Base-by-base conservation (phyloP, 2,888 invertebrate genomes). In the Nephrocerus scutellatus region DNA sequence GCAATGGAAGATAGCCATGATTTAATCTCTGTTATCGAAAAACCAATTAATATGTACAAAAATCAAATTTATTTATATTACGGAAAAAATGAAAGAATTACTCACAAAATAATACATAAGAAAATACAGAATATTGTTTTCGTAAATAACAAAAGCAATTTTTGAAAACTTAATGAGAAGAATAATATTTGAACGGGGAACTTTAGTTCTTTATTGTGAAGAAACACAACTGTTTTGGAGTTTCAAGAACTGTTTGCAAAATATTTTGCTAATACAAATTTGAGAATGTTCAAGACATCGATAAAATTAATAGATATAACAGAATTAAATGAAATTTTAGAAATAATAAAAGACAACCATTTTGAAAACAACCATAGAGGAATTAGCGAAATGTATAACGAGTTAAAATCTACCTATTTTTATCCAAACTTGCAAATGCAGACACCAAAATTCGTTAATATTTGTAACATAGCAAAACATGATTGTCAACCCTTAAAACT, bases 381-480 rank as follows among this genome's bases (percentile, higher is more conserved):
- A 28, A 39, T 35, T 9, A 29, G 14, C 18, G 33, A 29, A 39
- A 14, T 33, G 7, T 32, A 20, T 24, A 9, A 12, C 5, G 40
- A 40, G 29, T 9, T 40, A 24, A 35, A 35, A 30, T 14, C 5
- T 4, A 30, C 10, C 25, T 39, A 35, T 28, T 43, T 44, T 30
- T 48, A 40, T 41, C 47, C 46, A 21, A 41, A 44, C 24, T 30
- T 49, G 30, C 22, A 16, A 15, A 28, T 38, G 19, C 36, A 37
- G 25, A 46, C 48, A 15, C 14, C 30, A 22, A 23, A 41, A 14
- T 40, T 12, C 34, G 44, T 22, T 13, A 36, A 29, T 12, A 38
- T 38, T 20, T 50, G 50, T 25, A 41, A 43, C 36, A 35, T 41
- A 34, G 44, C 43, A 13, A 51, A 51, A 36, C 49, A 48, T 25